Base-by-base conservation (phyloP, 2,113 vertebrate species). In the Gasterosteus aculeatus region DNA sequence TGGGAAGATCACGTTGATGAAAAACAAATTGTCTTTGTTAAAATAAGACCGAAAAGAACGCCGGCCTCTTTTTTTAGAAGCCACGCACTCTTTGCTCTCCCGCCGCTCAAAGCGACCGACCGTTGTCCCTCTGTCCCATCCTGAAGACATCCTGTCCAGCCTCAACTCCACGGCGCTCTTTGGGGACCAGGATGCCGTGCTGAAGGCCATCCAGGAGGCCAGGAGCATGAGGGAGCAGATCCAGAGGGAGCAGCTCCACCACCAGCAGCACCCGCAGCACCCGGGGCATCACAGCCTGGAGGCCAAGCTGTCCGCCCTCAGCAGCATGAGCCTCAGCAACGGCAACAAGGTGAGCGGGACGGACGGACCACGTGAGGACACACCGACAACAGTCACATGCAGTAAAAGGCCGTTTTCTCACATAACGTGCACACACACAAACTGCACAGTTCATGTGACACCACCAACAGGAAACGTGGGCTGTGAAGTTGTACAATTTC, bases 141-240 rank as follows among this genome's bases (percentile, higher is more conserved):
- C 41, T 3, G 3, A 86, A 99, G 98, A 99, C 94, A 98, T 99
- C 92, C 94, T 99, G 90, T 98, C 97, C 90, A 99, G 96, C 94
- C 97, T 99, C 88, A 99, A 98, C 93, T 97, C 98, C 84, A 97
- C 97, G 19, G 96, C 96, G 56, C 93, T 99, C 38, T 99, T 99
- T 77, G 98, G 97, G 91, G 98, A 99, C 94, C 98, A 99, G 96
- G 97, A 99, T 19, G 96, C 97, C 11, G 98, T 99, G 87, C 97
- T 99, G 97, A 99, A 99, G 94, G 98, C 97, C 89, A 98, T 99
- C 91, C 97, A 99, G 78, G 98, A 99, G 91, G 98, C 98, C 69
- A 93, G 98, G 72, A 99, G 97, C 91, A 98, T 98, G 97, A 94
- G 97, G 92, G 97, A 99, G 91, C 97, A 99, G 93, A 97, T 99